phyloP scores from a whole-genome alignment of 2,113 vertebrate species.

The Centropus unirufus region DNA sequence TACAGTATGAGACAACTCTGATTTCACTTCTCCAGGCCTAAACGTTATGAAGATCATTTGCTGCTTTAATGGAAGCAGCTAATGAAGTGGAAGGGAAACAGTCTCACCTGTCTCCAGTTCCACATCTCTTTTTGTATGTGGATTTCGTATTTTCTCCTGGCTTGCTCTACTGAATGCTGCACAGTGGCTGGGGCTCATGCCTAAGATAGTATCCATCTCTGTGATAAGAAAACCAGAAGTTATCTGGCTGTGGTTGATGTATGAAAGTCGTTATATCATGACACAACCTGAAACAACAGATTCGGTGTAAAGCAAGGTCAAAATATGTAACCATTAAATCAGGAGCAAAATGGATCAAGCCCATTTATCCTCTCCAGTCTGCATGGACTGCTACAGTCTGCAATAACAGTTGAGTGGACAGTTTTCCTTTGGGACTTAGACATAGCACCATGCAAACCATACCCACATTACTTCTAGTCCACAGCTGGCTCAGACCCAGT shows the following conservation, averaged over 20 bases:
- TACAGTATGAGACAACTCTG: not conserved
- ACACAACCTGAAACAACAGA: not conserved
- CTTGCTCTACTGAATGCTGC: not conserved
- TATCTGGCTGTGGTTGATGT: no score
- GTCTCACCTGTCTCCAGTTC: not conserved
- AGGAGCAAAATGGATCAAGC: not conserved
- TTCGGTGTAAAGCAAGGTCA: not conserved
- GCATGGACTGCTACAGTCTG: fast-evolving
- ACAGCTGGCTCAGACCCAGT: not conserved
- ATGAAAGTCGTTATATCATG: not conserved
- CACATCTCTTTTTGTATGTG: not conserved
- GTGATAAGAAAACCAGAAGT: not conserved
- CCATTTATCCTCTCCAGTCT: not conserved
- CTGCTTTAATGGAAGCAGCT: not conserved
- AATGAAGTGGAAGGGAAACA: not conserved
- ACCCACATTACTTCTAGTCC: fast-evolving
- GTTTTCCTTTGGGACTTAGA: not conserved
- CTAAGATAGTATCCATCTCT: fast-evolving
- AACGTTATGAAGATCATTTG: not conserved
- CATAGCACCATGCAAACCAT: fast-evolving
- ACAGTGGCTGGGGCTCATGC: not conserved
- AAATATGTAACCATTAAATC: fast-evolving
- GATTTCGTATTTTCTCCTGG: not conserved
- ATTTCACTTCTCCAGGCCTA: not conserved
- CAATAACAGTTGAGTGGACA: not conserved